phyloP scores from a whole-genome alignment of 2,888 invertebrate genomes.

The Beris morrisii region DNA sequence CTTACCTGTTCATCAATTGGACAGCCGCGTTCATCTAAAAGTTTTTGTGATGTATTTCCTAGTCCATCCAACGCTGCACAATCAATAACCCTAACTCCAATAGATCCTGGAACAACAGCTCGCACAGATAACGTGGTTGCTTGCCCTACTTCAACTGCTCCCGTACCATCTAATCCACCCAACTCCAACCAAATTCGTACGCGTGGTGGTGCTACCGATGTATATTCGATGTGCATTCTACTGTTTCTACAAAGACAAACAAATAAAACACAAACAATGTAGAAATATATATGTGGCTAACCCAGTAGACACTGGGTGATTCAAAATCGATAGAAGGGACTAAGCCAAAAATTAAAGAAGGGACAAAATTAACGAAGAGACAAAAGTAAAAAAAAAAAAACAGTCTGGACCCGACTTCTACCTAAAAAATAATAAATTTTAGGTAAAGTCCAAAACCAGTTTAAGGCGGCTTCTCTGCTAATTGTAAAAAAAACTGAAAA shows the following conservation, averaged over 20 bases:
- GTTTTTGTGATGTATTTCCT: constrained; percentile 72
- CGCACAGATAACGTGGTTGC: constrained; percentile 64
- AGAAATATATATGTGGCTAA: no score
- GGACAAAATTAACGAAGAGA: no score
- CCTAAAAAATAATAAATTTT: no score
- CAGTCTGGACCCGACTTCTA: no score
- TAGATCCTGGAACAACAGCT: constrained; percentile 62
- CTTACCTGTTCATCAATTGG: constrained; percentile 67
- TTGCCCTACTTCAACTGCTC: constrained; percentile 71
- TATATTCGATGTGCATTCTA: constrained; percentile 33
- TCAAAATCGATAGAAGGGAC: no score
- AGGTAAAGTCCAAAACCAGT: no score
- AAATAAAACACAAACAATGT: neutral
- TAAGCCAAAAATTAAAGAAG: no score
- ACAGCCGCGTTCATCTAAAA: constrained; percentile 74
- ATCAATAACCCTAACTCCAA: constrained; percentile 74
- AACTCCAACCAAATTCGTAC: constrained; percentile 76
- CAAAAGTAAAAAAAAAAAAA: no score
- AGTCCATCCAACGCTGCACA: constrained; percentile 79
- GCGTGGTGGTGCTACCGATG: constrained; percentile 57
- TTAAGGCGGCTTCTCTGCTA: no score
- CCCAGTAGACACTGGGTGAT: no score
- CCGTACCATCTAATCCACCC: constrained; percentile 57
- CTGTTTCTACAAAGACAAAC: constrained; percentile 21
- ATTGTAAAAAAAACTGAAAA: no score